phyloP scores from a whole-genome alignment of 1,140 invertebrate genomes.

The Bombus breviceps region DNA sequence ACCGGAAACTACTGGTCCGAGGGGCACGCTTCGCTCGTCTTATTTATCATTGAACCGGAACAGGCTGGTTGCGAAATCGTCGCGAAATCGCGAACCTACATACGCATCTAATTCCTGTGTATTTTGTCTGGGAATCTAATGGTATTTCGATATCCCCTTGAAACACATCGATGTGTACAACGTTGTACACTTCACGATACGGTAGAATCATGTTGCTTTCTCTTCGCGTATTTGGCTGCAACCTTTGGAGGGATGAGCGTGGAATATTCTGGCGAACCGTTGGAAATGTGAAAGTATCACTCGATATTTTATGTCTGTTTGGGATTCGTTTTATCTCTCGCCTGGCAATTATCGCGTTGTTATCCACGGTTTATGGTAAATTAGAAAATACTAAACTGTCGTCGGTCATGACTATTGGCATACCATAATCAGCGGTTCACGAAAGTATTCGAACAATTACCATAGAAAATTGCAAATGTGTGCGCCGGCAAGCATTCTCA shows the following conservation, averaged over 20 bases:
- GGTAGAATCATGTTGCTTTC: background rate
- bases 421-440: too few relatives aligned
- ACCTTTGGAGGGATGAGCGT: background rate
- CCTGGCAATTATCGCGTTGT: too few relatives aligned
- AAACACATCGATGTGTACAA: too few relatives aligned
- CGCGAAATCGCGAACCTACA: background rate
- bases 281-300: too few relatives aligned
- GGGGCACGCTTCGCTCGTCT: background rate
- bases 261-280: background rate
- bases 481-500: too few relatives aligned
- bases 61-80: background rate
- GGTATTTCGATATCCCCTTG: conserved; percentile 5
- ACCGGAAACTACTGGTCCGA: conserved; percentile 8
- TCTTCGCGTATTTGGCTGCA: background rate
- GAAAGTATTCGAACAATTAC: too few relatives aligned
- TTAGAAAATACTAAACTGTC: too few relatives aligned
- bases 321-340: too few relatives aligned
- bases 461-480: too few relatives aligned
- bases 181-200: background rate
- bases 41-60: background rate
- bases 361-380: too few relatives aligned
- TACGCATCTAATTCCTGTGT: background rate
- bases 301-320: too few relatives aligned
- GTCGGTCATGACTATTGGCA: too few relatives aligned
- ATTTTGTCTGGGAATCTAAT: background rate